Percentiles rank a stretch among this genome's conserved stretches.
Evolutionary conservation across 1,140 invertebrate genomes (phyloP).

Genomic region (Pristionchus pacificus): DNA sequence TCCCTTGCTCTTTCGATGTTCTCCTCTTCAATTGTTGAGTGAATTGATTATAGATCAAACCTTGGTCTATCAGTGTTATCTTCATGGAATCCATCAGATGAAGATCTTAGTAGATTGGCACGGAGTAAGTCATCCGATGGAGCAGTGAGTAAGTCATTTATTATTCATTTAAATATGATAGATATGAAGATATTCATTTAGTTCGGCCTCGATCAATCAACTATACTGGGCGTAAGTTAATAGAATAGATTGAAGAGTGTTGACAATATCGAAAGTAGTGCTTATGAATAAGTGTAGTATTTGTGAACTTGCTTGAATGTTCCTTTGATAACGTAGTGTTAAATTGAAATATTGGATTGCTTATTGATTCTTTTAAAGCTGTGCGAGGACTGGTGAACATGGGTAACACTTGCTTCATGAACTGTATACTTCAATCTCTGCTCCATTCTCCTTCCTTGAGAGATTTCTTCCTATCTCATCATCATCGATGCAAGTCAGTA

Average conservation of each 20-base stretch:
- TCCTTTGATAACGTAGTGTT: too few species aligned
- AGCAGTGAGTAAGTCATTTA: neutral
- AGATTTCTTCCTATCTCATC: neutral
- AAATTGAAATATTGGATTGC: too few species aligned
- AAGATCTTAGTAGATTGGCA: neutral
- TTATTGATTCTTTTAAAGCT: constrained; percentile 62
- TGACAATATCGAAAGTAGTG: too few species aligned
- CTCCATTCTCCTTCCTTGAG: neutral
- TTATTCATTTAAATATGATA: too few species aligned
- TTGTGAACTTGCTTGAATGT: too few species aligned
- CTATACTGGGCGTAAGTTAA: too few species aligned
- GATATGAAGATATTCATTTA: constrained; percentile 13
- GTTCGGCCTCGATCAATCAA: too few species aligned
- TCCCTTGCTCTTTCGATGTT: too few species aligned
- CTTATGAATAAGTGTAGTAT: too few species aligned
- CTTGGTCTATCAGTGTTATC: neutral
- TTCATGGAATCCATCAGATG: neutral
- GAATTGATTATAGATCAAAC: neutral
- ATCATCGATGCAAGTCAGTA: neutral
- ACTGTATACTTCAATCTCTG: constrained; percentile 58
- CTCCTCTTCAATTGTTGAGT: too few species aligned
- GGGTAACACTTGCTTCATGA: constrained; percentile 98
- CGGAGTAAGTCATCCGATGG: neutral
- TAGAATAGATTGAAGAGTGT: too few species aligned
- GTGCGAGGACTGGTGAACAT: constrained; percentile 87